These are phyloP conservation scores for Alcis repandata DNA, from an alignment of 2,888 invertebrate genomes.

Conservation along the genomic window DNA sequence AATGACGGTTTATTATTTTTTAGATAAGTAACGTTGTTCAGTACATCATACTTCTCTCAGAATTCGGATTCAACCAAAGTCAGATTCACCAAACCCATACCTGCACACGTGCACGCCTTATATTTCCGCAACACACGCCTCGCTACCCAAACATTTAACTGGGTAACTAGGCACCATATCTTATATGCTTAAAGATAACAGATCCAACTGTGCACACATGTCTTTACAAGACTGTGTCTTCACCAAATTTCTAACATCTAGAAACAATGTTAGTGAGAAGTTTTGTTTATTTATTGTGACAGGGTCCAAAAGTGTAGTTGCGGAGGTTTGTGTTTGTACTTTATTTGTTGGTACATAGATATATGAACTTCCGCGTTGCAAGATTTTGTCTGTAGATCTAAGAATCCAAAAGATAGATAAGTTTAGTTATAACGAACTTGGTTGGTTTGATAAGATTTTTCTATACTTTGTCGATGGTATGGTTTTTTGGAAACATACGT, in stretches of 20 bases:
- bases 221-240: neutral
- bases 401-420: slow-evolving; percentile 24
- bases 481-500: no score
- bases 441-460: neutral
- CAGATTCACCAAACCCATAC: neutral
- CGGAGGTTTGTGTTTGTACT: neutral
- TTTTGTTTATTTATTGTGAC: neutral
- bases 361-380: slow-evolving; percentile 31
- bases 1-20: no score
- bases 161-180: slow-evolving; percentile 62
- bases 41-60: no score
- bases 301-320: neutral
- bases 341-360: slow-evolving; percentile 19
- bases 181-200: slow-evolving; percentile 56
- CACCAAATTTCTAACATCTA: neutral
- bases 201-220: slow-evolving; percentile 41
- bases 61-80: no score
- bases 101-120: no score
- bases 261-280: neutral
- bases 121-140: slow-evolving; percentile 8
- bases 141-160: slow-evolving; percentile 40
- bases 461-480: no score
- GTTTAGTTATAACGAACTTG: neutral
- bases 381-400: slow-evolving; percentile 17
- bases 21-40: no score